phyloP scores from a whole-genome alignment of 2,888 invertebrate species.

The Imbricaverruca yamaguchii region DNA sequence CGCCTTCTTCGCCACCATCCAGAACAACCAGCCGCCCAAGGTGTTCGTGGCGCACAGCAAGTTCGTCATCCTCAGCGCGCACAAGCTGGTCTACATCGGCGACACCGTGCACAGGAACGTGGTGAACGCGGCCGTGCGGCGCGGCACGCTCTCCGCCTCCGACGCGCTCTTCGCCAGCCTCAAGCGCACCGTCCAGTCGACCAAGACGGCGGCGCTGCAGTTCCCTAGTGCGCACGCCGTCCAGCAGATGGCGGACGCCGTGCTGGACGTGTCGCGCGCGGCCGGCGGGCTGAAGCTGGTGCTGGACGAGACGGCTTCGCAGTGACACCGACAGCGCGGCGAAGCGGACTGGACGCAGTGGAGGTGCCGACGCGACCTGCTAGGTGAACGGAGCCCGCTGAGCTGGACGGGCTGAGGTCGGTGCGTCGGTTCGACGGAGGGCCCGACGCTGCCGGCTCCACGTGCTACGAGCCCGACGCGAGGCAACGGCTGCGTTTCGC shows the following conservation, averaged over 20 bases:
- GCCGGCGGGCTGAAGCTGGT: constrained; percentile 65
- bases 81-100: constrained; percentile 86
- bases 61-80: constrained; percentile 87
- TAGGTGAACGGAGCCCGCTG: too few relatives aligned
- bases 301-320: constrained; percentile 32
- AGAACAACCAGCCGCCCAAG: constrained; percentile 87
- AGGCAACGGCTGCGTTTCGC: too few relatives aligned
- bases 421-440: too few relatives aligned
- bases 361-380: too few relatives aligned
- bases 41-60: constrained; percentile 87
- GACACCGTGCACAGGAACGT: constrained; percentile 86
- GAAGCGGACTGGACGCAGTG: too few relatives aligned
- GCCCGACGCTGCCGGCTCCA: too few relatives aligned
- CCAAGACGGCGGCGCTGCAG: constrained; percentile 82
- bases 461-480: too few relatives aligned
- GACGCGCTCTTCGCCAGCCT: constrained; percentile 73
- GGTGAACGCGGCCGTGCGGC: constrained; percentile 61
- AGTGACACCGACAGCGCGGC: too few relatives aligned
- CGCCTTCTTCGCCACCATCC: constrained; percentile 82
- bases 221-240: constrained; percentile 86
- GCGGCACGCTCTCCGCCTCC: constrained; percentile 63
- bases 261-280: constrained; percentile 73
- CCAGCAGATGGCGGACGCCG: constrained; percentile 87
- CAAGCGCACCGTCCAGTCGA: constrained; percentile 73
- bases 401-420: too few relatives aligned